Percentiles rank a stretch among this genome's conserved stretches.
Conservation (phyloP, 2,797 vertebrate genomes). For the Pangasius krempfi region DNA sequence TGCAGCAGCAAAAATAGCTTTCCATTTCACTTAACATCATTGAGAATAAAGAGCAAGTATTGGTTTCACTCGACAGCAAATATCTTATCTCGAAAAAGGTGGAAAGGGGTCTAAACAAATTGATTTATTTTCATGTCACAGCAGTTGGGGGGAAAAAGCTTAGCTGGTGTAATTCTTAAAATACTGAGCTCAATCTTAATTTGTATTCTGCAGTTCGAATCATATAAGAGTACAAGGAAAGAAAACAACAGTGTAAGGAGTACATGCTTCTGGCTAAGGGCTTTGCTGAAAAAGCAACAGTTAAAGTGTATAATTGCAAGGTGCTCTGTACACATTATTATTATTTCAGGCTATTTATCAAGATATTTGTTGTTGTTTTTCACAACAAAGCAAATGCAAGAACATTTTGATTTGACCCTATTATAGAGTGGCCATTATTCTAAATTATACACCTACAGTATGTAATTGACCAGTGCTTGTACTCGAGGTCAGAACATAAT, state of each 20-base stretch:
- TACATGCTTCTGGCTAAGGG: neutral
- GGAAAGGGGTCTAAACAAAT: constrained; percentile 47
- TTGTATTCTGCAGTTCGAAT: constrained; percentile 28
- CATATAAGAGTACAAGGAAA: constrained; percentile 27
- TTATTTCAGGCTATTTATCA: neutral
- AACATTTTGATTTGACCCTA: neutral
- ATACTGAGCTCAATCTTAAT: constrained; percentile 50
- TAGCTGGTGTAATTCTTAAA: constrained; percentile 33
- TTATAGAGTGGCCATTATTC: neutral
- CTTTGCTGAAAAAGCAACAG: neutral
- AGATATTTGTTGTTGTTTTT: constrained; percentile 13
- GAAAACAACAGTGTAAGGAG: constrained; percentile 1
- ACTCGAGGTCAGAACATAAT: constrained; percentile 5
- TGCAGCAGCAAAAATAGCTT: constrained; percentile 50
- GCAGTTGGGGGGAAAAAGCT: constrained; percentile 27
- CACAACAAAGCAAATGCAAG: neutral
- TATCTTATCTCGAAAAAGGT: constrained; percentile 47
- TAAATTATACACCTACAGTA: constrained; percentile 4
- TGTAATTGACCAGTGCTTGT: neutral
- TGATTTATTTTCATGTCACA: constrained; percentile 51
- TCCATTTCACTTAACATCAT: constrained; percentile 46
- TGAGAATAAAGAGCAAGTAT: constrained; percentile 34
- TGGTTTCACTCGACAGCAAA: constrained; percentile 47
- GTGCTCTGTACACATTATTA: neutral
- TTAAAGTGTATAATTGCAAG: neutral